phyloP scores from a whole-genome alignment of 2,113 vertebrate genomes.

The Pimephales promelas region DNA sequence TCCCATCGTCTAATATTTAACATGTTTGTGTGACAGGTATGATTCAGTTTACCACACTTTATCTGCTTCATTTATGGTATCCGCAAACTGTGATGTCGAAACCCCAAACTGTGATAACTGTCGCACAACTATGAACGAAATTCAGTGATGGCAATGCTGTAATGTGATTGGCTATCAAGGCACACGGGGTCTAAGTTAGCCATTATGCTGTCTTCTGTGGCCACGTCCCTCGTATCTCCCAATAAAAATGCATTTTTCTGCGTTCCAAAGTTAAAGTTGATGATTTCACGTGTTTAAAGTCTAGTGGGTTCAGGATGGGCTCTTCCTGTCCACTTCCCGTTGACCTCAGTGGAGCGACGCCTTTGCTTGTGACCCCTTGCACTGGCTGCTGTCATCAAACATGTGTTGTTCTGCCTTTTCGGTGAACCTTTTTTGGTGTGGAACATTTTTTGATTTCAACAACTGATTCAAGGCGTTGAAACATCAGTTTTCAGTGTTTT shows the following conservation, averaged over 20 bases:
- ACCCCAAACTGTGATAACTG: too few relatives aligned
- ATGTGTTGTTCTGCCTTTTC: background rate
- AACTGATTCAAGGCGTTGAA: background rate
- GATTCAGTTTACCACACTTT: too few relatives aligned
- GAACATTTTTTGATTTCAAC: slow-evolving; percentile 15
- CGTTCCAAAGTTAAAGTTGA: too few relatives aligned
- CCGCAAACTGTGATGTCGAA: background rate
- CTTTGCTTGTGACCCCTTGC: background rate
- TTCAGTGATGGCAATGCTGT: too few relatives aligned
- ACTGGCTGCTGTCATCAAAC: background rate
- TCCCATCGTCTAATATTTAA: too few relatives aligned
- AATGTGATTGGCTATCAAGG: background rate
- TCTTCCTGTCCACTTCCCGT: slow-evolving; percentile 18
- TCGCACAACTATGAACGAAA: too few relatives aligned
- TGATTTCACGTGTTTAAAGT: background rate
- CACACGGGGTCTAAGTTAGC: background rate
- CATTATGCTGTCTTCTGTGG: background rate
- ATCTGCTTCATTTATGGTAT: background rate
- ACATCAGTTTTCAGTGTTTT: background rate
- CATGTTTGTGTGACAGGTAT: too few relatives aligned
- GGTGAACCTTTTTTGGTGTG: background rate
- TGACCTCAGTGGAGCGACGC: background rate
- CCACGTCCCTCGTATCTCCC: background rate
- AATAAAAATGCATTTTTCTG: background rate
- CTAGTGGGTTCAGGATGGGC: background rate